Evolutionary conservation across 2,888 invertebrate species (phyloP).

Genomic region (Nomada fabriciana): DNA sequence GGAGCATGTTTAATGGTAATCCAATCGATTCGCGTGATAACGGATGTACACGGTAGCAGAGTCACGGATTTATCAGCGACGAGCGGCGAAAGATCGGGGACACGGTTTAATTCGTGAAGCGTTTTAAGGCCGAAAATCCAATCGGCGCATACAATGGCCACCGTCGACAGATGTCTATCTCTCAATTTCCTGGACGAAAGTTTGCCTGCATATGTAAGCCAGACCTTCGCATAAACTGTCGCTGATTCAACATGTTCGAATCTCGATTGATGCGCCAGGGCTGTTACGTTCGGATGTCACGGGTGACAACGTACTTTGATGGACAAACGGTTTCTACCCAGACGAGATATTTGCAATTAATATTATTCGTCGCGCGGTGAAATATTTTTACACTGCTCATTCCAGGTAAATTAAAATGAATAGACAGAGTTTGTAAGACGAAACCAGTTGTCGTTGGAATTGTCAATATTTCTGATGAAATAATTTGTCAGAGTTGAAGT

Average conservation of each 20-base stretch:
- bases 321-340: conserved; percentile 3
- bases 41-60: conserved; percentile 53
- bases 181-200: conserved; percentile 74
- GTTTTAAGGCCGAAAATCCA: conserved; percentile 73
- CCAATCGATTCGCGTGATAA: conserved; percentile 67
- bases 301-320: conserved; percentile 38
- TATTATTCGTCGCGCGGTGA: conserved; percentile 1
- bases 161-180: conserved; percentile 73
- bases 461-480: neutral
- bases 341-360: conserved; percentile 1
- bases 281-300: conserved; percentile 45
- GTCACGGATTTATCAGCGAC: conserved; percentile 67
- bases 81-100: conserved; percentile 60
- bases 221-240: conserved; percentile 53
- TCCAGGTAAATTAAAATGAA: neutral
- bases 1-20: conserved; percentile 61
- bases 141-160: conserved; percentile 69
- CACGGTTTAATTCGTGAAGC: conserved; percentile 69
- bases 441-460: no score
- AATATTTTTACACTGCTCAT: conserved; percentile 2
- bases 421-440: no score
- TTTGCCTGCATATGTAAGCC: conserved; percentile 65
- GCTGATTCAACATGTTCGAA: conserved; percentile 50
- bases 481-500: neutral
- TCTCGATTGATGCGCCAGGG: conserved; percentile 47